Evolutionary conservation across 2,113 vertebrate genomes (phyloP).

Genomic region (Serilophus lunatus): DNA sequence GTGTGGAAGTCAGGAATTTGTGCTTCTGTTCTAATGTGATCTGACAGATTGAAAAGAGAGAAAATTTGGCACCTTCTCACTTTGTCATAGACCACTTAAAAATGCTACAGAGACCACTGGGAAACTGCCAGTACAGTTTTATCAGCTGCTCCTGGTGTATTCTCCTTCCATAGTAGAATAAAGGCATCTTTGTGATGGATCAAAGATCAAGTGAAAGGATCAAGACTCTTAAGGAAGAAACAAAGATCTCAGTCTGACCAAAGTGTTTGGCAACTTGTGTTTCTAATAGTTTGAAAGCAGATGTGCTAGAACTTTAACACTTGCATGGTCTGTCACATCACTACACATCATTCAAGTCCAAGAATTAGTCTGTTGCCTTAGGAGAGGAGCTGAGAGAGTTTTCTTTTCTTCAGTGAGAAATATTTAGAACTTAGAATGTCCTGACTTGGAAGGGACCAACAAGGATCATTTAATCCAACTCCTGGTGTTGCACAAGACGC

Average conservation of each 20-base stretch:
- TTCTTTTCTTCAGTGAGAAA: background rate
- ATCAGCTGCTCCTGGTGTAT: background rate
- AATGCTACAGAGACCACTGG: background rate
- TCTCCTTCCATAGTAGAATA: background rate
- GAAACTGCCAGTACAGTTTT: background rate
- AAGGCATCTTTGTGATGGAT: background rate
- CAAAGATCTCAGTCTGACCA: background rate
- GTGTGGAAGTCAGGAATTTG: background rate
- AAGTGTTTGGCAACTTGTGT: background rate
- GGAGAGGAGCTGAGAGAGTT: background rate
- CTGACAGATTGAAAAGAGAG: background rate
- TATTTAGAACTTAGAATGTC: background rate
- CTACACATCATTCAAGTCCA: background rate
- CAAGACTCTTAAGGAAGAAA: background rate
- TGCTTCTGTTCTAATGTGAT: background rate
- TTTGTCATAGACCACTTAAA: background rate
- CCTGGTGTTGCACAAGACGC: background rate
- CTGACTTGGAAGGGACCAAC: background rate
- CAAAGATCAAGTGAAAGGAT: background rate
- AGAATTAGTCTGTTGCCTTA: background rate
- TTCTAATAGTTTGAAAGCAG: background rate
- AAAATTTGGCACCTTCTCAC: background rate
- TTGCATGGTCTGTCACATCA: background rate
- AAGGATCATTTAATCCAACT: background rate
- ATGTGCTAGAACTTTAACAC: background rate